Conservation (phyloP, 1,140 invertebrate genomes). For the Drosophila tropicalis region DNA sequence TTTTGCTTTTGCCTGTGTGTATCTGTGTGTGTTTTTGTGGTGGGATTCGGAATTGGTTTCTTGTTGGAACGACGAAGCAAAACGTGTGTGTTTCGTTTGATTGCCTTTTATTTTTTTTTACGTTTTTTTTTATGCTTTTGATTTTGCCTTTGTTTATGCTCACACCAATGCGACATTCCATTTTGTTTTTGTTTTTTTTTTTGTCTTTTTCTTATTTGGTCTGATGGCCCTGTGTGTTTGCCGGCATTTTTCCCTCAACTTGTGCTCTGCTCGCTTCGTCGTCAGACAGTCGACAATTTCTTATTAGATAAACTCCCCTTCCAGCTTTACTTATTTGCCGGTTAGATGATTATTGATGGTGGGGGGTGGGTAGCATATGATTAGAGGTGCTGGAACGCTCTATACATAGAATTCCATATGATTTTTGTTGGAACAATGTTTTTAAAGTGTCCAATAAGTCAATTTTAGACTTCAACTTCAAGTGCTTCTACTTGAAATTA, state of each 20-base stretch:
- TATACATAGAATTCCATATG: slow-evolving; percentile 18
- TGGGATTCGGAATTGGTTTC: slow-evolving; percentile 51
- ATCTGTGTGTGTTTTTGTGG: slow-evolving; percentile 34
- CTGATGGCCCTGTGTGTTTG: slow-evolving; percentile 49
- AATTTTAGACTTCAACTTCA: neutral
- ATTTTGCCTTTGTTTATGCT: slow-evolving; percentile 58
- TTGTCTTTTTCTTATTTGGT: slow-evolving; percentile 1
- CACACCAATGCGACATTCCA: slow-evolving; percentile 25
- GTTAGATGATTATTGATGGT: slow-evolving; percentile 15
- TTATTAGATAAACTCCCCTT: slow-evolving; percentile 57
- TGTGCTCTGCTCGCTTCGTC: slow-evolving; percentile 11
- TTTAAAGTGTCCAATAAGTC: neutral
- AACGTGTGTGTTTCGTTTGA: slow-evolving; percentile 50
- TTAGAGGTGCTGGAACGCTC: neutral
- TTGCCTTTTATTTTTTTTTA: slow-evolving; percentile 61
- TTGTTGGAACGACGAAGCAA: slow-evolving; percentile 61
- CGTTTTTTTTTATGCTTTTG: slow-evolving; percentile 48
- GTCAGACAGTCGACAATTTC: slow-evolving; percentile 59
- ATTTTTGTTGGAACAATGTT: slow-evolving; percentile 8
- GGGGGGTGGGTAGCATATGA: slow-evolving; percentile 2
- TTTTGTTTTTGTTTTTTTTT: neutral
- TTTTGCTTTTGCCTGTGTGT: slow-evolving; percentile 57
- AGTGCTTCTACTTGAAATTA: too few species aligned
- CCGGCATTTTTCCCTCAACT: slow-evolving; percentile 61
- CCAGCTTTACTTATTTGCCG: slow-evolving; percentile 36